These are phyloP conservation scores for Acestrorhynchus altus DNA, from an alignment of 2,797 vertebrate species.

Conservation along the genomic window DNA sequence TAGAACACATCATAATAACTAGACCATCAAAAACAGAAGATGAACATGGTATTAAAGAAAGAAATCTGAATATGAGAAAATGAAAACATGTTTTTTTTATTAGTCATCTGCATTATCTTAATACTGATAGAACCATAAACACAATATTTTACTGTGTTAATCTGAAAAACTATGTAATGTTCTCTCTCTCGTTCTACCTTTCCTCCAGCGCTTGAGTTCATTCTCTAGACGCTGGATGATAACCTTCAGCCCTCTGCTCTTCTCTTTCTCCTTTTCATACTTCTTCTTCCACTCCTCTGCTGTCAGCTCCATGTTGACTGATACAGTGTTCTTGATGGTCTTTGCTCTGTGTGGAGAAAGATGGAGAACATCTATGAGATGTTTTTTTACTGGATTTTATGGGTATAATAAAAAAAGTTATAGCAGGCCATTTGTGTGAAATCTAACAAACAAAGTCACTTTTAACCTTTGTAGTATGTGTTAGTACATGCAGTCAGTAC, in stretches of 20 bases:
- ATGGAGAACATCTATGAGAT: background rate
- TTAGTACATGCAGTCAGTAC: too few species aligned
- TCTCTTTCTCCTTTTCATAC: constrained; percentile 93
- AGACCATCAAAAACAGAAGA: background rate
- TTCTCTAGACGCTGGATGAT: constrained; percentile 74
- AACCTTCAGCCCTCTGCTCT: constrained; percentile 66
- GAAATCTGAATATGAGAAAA: too few species aligned
- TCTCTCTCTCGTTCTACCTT: constrained; percentile 61
- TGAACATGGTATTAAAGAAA: too few species aligned
- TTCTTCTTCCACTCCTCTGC: constrained; percentile 98
- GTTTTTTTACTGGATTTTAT: too few species aligned
- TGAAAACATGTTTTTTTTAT: too few species aligned
- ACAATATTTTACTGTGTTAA: too few species aligned
- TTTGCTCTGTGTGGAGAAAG: constrained; percentile 82
- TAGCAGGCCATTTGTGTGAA: too few species aligned
- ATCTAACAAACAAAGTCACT: too few species aligned
- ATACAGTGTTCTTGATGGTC: constrained; percentile 97
- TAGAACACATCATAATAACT: background rate
- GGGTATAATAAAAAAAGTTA: background rate
- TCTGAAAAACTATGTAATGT: too few species aligned
- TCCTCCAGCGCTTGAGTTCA: constrained; percentile 78
- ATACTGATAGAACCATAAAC: too few species aligned
- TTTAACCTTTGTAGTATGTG: too few species aligned
- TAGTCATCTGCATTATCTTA: too few species aligned
- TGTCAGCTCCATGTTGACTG: constrained; percentile 93